Percentiles rank a stretch among this genome's conserved stretches.
phyloP scores from a whole-genome alignment of 2,113 vertebrate species.

The Microcebus lehilahytsara region DNA sequence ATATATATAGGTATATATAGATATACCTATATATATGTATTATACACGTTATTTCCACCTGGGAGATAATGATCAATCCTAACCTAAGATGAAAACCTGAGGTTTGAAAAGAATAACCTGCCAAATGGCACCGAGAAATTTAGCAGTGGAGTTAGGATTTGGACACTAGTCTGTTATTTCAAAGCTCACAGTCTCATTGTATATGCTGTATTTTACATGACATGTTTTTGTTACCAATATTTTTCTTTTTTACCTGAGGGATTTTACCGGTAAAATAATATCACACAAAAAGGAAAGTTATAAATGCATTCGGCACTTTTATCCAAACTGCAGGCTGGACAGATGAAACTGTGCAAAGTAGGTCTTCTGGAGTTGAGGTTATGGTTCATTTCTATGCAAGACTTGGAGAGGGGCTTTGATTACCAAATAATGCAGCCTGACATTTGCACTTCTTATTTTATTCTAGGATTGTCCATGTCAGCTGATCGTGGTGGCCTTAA shows the following conservation, averaged over 20 bases:
- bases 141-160: background rate
- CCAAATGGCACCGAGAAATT: background rate
- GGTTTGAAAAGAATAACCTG: background rate
- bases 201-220: background rate
- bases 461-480: background rate
- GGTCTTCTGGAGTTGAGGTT: background rate
- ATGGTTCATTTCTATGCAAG: background rate
- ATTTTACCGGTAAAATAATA: background rate
- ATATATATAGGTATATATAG: background rate
- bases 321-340: background rate
- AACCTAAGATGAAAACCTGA: background rate
- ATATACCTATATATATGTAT: background rate
- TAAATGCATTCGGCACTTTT: background rate
- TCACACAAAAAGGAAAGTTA: background rate
- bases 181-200: background rate
- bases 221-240: background rate
- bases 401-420: background rate
- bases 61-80: background rate
- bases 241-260: background rate
- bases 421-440: background rate
- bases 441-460: background rate
- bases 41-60: background rate
- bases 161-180: background rate
- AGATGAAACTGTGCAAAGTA: background rate
- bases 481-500: background rate